Evolutionary conservation across 2,113 vertebrate genomes (phyloP), one percentile per base, ranked within the genome.

Genomic region (Trichomycterus rosablanca): DNA sequence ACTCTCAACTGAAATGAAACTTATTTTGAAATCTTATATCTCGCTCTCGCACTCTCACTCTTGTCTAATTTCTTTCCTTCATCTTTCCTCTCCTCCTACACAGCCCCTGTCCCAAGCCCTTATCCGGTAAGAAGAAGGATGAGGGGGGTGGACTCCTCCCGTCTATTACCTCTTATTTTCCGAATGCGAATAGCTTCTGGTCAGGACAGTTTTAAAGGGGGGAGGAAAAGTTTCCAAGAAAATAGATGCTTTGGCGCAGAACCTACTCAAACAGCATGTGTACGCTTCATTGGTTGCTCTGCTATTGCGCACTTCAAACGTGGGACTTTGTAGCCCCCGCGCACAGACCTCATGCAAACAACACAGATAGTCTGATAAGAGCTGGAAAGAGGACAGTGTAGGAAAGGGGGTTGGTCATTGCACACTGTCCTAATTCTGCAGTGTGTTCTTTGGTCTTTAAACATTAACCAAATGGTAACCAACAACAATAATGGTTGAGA

Each of bases 151-250:
- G 65, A 60, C 65, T 73, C 60, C 70, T 73, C 45, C 42, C 46
- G 65, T 50, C 72, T 54, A 73, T 72, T 70, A 66, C 45, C 32
- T 57, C 64, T 75, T 57, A 66, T 77, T 74, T 77, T 77, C 72
- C 40, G 32, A 67, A 68, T 53, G 42, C 34, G 19, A 37, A 56
- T 14, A 58, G 62, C 57, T 70, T 70, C 58, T 63, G 72, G 64
- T 55, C 55, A 68, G 30, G 42, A 62, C 10, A 7, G 52, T 15
- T 64, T 44, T 40, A 35, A 56, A 18, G 49, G 40, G 12, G 52
- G 56, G 34, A 54, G 24, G 39, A 51, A n/a, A 28, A 52, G 19
- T 70, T 69, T 69, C 63, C 58, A 72, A 72, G 42, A 75, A 67
- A 68, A 49, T 34, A 44, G 15, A 44, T 49, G 20, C 19, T 40